phyloP scores from a whole-genome alignment of 2,797 vertebrate genomes.

The Alauda arvensis region DNA sequence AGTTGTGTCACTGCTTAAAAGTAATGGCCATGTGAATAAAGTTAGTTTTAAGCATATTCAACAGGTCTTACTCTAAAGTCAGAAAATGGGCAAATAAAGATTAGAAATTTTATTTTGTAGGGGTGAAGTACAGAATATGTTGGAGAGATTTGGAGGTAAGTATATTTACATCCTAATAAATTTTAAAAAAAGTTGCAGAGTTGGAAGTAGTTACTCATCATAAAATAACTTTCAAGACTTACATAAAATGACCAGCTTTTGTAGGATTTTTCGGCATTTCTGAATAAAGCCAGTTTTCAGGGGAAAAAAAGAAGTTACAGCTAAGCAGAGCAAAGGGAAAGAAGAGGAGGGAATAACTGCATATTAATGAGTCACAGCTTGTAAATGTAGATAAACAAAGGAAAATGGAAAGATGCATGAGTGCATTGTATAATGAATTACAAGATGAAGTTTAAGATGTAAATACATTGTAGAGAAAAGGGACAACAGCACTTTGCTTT shows the following conservation, averaged over 20 bases:
- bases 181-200: neutral
- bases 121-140: slow-evolving; percentile 88
- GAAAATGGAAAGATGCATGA: neutral
- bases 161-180: neutral
- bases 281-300: neutral
- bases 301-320: neutral
- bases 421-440: neutral
- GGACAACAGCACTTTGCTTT: neutral
- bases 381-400: neutral
- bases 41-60: neutral
- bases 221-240: neutral
- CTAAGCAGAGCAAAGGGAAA: neutral
- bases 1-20: neutral
- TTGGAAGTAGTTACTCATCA: neutral
- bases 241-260: neutral
- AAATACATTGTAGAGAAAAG: neutral
- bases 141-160: slow-evolving; percentile 89
- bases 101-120: slow-evolving; percentile 65
- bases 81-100: neutral
- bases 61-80: neutral
- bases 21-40: neutral
- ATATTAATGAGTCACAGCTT: neutral
- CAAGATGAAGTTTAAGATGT: neutral
- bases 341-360: neutral
- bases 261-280: neutral